Conservation (phyloP, 2,113 vertebrate genomes). For the Actenoides lindsayi region DNA sequence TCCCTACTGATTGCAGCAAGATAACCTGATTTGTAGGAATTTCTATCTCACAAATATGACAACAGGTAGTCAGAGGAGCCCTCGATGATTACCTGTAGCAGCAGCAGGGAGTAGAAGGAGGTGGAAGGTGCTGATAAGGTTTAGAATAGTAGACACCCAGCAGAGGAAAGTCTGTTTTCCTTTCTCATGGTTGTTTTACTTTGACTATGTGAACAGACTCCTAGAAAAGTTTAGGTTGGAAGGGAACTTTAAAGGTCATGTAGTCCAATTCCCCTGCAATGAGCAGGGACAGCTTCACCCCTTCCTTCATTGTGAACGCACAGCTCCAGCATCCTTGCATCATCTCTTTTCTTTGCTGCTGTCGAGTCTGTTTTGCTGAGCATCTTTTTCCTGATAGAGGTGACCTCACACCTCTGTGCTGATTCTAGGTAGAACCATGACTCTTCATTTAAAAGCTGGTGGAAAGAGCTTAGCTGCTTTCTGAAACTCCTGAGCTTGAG, state of each 20-base stretch:
- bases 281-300: too few species aligned
- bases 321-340: not conserved
- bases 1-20: not conserved
- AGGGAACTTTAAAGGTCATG: too few species aligned
- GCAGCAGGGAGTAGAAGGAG: not conserved
- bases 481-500: not conserved
- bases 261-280: too few species aligned
- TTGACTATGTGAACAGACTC: not conserved
- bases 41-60: not conserved
- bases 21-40: not conserved
- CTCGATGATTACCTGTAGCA: accelerated
- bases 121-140: not conserved
- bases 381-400: not conserved
- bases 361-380: not conserved
- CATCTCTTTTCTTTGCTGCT: not conserved
- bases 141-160: not conserved
- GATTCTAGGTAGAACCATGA: not conserved
- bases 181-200: not conserved
- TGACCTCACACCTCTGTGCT: not conserved
- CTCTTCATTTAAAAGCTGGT: not conserved
- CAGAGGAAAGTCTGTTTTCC: not conserved
- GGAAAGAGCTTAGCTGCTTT: not conserved
- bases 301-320: accelerated
- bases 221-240: too few species aligned
- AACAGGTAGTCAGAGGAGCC: not conserved